Base-by-base conservation (phyloP, 2,888 invertebrate species). In the Habroteleia sp. region DNA sequence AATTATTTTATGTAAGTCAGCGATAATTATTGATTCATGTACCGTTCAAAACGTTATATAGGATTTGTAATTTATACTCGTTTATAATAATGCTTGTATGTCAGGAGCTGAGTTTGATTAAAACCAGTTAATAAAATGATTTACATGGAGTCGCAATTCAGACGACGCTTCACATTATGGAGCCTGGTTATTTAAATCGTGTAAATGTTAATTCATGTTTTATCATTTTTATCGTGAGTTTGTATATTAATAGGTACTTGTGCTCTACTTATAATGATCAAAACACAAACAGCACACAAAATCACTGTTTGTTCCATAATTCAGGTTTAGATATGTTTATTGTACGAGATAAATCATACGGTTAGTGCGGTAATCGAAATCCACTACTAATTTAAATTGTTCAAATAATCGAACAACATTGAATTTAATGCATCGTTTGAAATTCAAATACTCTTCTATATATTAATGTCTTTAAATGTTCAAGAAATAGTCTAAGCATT, bases 61-160 rank as follows among this genome's bases (percentile, higher is more conserved):
- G n/a, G n/a, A n/a, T n/a, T n/a, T n/a, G n/a, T 35, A 50, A 35
- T 35, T 35, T 27, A 52, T 27, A 27, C 25, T 8, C 7, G 11
- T 46, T 50, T 50, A 11, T 8, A 23, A 8, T 35, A 50, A 20
- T 33, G 50, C 8, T 13, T 8, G 13, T 8, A 20, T 20, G 48
- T 17, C 11, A 14, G n/a, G 14, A 39, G 17, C 41, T 31, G 4
- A 29, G 20, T 41, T 41, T 39, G 41, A 56, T 41, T 41, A 31
- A 41, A 56, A 56, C 56, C 56, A 41, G 41, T 56, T 56, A 29
- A 56, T 56, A 41, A 56, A 41, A 56, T 56, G 13, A 56, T 56
- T 56, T 41, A 41, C 56, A 56, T 20, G 41, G 11, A 41, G 11
- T 14, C 13, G 20, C 31, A 31, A 20, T 56, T 31, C 31, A 29